Conservation (phyloP, 2,888 invertebrate species). For the Lottia gigantea region DNA sequence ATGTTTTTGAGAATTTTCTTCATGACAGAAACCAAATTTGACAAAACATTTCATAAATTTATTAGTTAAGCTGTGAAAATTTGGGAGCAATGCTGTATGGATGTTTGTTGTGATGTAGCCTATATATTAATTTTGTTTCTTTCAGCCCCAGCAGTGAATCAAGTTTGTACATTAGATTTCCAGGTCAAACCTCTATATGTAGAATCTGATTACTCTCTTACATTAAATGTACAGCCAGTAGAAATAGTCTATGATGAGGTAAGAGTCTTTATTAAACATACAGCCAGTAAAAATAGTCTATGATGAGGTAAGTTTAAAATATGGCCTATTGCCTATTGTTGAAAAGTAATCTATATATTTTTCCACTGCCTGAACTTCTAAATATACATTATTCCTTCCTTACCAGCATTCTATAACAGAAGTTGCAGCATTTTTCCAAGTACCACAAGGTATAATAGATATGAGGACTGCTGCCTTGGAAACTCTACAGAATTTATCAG, state of each 20-base stretch:
- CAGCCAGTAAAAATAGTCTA: slow-evolving; percentile 83
- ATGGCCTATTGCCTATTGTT: no score
- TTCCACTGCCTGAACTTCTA: no score
- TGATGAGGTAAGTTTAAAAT: slow-evolving; percentile 78
- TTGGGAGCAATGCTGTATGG: no score
- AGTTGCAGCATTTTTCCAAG: slow-evolving; percentile 77
- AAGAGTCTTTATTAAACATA: slow-evolving; percentile 70
- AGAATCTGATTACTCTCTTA: slow-evolving; percentile 78
- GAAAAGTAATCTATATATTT: no score
- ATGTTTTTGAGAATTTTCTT: no score
- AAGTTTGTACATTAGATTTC: slow-evolving; percentile 80
- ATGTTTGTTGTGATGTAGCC: no score
- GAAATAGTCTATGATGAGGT: slow-evolving; percentile 85
- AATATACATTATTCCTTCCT: no score
- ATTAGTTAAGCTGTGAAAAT: no score
- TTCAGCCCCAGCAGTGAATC: slow-evolving; percentile 75
- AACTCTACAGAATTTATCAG: slow-evolving; percentile 66
- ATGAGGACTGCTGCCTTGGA: slow-evolving; percentile 52
- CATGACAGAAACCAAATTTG: no score
- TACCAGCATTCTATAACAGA: slow-evolving; percentile 79
- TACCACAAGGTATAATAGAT: slow-evolving; percentile 55
- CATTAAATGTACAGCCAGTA: slow-evolving; percentile 78
- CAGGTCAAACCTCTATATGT: slow-evolving; percentile 78
- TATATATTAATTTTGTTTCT: slow-evolving; percentile 33
- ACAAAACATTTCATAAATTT: no score